Conservation (phyloP, 1,140 invertebrate genomes). For the Aphis craccivora region DNA sequence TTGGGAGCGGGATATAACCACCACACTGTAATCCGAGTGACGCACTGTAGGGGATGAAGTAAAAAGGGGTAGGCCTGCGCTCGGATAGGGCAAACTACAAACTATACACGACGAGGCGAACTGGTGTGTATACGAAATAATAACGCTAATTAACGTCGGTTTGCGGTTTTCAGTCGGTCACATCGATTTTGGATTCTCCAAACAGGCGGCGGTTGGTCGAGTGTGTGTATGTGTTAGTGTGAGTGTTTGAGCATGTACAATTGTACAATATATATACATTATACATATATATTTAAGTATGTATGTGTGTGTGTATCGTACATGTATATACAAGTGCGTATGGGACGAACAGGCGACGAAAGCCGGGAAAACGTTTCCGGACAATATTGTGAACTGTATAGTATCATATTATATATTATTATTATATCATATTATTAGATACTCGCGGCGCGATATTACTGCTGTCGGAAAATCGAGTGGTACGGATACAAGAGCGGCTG, state of each 20-base stretch:
- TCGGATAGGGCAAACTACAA: background rate
- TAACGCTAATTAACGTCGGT: constrained; percentile 41
- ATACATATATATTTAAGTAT: no score
- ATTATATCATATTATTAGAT: background rate
- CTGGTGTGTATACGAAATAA: constrained; percentile 15
- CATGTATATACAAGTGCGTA: background rate
- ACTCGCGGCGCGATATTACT: background rate
- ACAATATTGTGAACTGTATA: background rate
- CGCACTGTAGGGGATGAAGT: background rate
- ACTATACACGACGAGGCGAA: background rate
- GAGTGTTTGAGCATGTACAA: no score
- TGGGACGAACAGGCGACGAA: background rate
- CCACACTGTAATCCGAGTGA: background rate
- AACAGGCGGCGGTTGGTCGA: background rate
- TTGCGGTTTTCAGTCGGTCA: constrained; percentile 33
- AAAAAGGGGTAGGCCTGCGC: background rate
- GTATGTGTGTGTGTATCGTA: background rate
- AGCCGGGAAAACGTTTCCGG: constrained; percentile 30
- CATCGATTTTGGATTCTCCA: constrained; percentile 29
- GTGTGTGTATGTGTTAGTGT: background rate
- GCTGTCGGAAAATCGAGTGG: background rate
- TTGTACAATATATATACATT: no score
- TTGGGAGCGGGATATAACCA: background rate
- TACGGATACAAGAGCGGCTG: background rate
- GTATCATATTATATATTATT: background rate